phyloP scores from a whole-genome alignment of 2,113 vertebrate genomes.

The Mesoclemmys tuberculata region DNA sequence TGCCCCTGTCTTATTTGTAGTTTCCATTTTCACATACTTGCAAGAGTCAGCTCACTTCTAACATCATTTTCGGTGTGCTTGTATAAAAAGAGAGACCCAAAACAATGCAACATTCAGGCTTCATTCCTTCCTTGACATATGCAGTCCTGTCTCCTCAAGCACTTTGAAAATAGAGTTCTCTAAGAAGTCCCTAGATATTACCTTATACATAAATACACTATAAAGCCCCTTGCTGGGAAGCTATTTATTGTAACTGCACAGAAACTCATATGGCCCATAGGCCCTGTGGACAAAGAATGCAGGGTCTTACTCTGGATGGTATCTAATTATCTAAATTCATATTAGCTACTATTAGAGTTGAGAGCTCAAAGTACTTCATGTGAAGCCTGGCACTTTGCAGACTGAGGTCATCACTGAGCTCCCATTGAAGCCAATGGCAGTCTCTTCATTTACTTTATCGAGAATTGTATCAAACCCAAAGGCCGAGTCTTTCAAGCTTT shows the following conservation, averaged over 20 bases:
- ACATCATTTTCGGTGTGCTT: neutral
- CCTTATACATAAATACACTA: neutral
- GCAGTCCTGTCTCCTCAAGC: fast-evolving
- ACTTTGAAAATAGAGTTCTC: neutral
- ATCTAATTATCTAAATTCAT: neutral
- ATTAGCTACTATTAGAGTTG: neutral
- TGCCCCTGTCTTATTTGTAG: too few species aligned
- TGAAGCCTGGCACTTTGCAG: neutral
- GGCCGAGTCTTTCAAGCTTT: neutral
- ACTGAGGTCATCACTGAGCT: neutral
- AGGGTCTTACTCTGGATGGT: neutral
- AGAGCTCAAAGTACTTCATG: neutral
- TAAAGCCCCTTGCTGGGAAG: neutral
- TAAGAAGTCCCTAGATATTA: neutral
- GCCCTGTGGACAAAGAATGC: neutral
- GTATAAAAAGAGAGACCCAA: neutral
- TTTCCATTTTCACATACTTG: neutral
- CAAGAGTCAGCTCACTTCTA: neutral
- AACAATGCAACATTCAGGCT: neutral
- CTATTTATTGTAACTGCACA: neutral
- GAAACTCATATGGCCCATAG: neutral
- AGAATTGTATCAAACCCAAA: neutral
- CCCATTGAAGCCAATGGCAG: neutral
- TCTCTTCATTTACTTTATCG: neutral
- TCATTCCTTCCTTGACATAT: neutral